Base-by-base conservation (phyloP, 2,888 invertebrate species). In the Eristalis tenax region DNA sequence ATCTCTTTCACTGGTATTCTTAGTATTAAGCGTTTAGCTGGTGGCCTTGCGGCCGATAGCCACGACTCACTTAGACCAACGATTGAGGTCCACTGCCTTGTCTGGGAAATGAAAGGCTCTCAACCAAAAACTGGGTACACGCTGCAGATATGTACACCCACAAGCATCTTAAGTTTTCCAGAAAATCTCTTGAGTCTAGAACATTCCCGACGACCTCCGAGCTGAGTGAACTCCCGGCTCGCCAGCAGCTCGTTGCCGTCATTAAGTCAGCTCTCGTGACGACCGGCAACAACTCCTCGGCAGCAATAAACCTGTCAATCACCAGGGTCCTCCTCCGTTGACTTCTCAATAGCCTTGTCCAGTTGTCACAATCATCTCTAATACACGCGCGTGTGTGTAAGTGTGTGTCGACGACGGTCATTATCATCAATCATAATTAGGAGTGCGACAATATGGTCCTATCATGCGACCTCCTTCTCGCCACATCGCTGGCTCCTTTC, bases 341-440 rank as follows among this genome's bases (percentile, higher is more conserved):
- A 50, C 50, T 50, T 50, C 50, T 50, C 50, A 50, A 18, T 50
- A 50, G 50, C 50, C 18, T 18, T 18, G 50, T 5, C 18, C 50
- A 50, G 50, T 18, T 18, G 50, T 18, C 50, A 5, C 5, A 50
- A 50, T 50, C 50, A 18, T 18, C 50, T 6, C 50, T 18, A n/a
- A 15, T 18, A 1, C n/a, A 15, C 15, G 15, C 15, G 43, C 4
- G 43, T 4, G 50, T 6, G 18, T 18, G 50, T 50, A 18, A n/a
- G 18, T 18, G n/a, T 50, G 50, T 5, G 5, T 6, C 6, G 50
- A 50, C n/a, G 40, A 63, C 18, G 23, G 26, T 35, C 74, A 70
- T 83, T 74, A 79, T 80, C 82, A 82, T 86, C 84, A 84, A 84
- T 84, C 85, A 82, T 82, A 82, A 86, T 82, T 78, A 86, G 63